Base-by-base conservation (phyloP, 2,113 vertebrate genomes). In the Xenopus tropicalis region DNA sequence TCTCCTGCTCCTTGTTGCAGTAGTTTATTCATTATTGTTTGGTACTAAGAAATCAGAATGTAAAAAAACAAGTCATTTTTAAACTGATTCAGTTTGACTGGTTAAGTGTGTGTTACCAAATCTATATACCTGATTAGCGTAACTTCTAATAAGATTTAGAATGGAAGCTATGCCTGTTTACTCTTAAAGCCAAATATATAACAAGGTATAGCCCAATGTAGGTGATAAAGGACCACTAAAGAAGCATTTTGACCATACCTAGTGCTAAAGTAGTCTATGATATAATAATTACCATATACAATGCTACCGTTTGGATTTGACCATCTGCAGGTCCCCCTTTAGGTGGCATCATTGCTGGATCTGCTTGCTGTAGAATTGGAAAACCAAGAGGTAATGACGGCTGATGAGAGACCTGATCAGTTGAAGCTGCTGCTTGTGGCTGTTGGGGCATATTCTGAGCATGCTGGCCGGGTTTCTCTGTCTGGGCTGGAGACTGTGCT, bases 1-100 rank as follows among this genome's bases (percentile, higher is more conserved):
- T 72, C 61, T 54, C 62, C 11, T 71, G 83, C 78, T 22, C 64
- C 67, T 78, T 54, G 71, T 54, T 81, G 71, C 25, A 78, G 58
- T 71, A 86, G 70, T 42, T 74, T 37, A 52, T 73, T 83, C 59
- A 79, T 70, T 79, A 78, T 77, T 66, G 52, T 62, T 48, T 80
- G 72, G 2, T 81, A 58, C 79, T 85, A 78, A 56, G 79, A 17
- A 24, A 77, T 70, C 24, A 71, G 19, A 57, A 72, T 77, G 66
- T 78, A 48, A 9, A 78, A 11, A 83, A 48, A 4, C 57, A 61
- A 64, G n/a, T 11, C 9, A 69, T 59, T 25, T 37, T 14, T 8
- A 48, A 66, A 66, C 29, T 37, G 29, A 29, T 29, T 29, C 3
- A 29, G 25, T 6, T 29, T 29, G 25, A 29, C 25, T 29, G 6